Base-by-base conservation (phyloP, 2,113 vertebrate species). In the Geococcyx californianus region DNA sequence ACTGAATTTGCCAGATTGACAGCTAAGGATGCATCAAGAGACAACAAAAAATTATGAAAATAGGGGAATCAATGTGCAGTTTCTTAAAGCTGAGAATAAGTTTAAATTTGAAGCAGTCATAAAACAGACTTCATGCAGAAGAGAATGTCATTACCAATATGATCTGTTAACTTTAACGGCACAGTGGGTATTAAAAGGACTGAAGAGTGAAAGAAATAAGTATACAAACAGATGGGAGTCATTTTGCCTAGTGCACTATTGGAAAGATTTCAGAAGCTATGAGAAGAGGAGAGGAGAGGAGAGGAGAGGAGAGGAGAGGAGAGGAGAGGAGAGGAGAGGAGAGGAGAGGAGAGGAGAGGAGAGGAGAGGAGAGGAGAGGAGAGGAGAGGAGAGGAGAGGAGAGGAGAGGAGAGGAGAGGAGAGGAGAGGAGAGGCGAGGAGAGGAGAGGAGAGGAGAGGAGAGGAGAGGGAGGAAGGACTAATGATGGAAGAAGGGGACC, bases 41-140 rank as follows among this genome's bases (percentile, higher is more conserved):
- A 59, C 7, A 87, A 75, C 20, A 58, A 70, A 77, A 42, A 4
- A 56, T 52, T 75, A n/a, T 64, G 29, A 82, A 62, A 86, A 82
- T 44, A 0, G 1, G 11, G 10, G 18, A 67, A 33, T n/a, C 16
- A 64, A 23, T 59, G 33, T 59, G 2, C 0, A 4, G 26, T 77
- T 82, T 55, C 56, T 81, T 59, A 45, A 68, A 76, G 9, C 7
- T 64, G 24, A 73, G 49, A 47, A 19, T n/a, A 44, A 55, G 16
- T 31, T 87, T 68, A 55, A 52, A 87, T 77, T 59, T 73, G 23
- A 84, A 72, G 34, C 25, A 42, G 11, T 68, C 18, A 5, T 36
- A 64, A 89, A 89, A n/a, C 16, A 63, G 49, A 73, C 7, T 79
- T 70, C 38, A 38, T 69, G n/a, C 25, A 60, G 28, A 69, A 68